A percentile compares a stretch with the other conserved stretches of the same genome.
Conservation (phyloP, 2,888 invertebrate species). For the Drosophila anomelani region DNA sequence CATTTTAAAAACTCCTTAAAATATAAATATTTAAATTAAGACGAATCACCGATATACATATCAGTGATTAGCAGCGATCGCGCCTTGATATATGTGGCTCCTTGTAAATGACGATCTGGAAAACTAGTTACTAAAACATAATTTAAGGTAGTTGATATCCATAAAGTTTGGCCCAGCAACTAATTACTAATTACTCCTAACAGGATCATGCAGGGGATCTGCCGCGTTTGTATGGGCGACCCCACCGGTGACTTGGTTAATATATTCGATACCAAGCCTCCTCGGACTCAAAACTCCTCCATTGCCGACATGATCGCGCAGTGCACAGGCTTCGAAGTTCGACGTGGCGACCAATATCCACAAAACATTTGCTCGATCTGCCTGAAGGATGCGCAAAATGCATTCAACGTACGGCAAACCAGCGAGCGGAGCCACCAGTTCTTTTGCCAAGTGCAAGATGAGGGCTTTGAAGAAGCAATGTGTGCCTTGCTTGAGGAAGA, state of each 20-base stretch:
- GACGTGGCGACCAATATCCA: not conserved
- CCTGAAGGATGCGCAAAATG: conserved; percentile 5
- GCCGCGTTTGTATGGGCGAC: conserved; percentile 8
- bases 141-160: not conserved
- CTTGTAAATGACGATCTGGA: not conserved
- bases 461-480: conserved; percentile 13
- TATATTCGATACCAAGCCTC: not conserved
- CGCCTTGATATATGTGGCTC: too few species aligned
- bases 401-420: not conserved
- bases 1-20: not conserved
- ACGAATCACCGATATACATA: not conserved
- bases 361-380: conserved; percentile 8
- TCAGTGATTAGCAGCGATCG: not conserved
- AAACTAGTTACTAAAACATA: not conserved
- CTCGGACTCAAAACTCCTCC: not conserved
- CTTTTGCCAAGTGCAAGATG: conserved; percentile 11
- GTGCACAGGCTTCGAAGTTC: conserved; percentile 2
- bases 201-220: conserved; percentile 1
- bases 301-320: conserved; percentile 10
- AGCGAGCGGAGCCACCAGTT: conserved; percentile 16
- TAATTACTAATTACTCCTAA: not conserved
- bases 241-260: not conserved
- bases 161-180: not conserved
- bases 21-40: not conserved
- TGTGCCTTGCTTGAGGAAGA: conserved; percentile 9